These are phyloP conservation scores for Triplophysa siluroides DNA, from an alignment of 2,113 vertebrate genomes.

Conservation along the genomic window DNA sequence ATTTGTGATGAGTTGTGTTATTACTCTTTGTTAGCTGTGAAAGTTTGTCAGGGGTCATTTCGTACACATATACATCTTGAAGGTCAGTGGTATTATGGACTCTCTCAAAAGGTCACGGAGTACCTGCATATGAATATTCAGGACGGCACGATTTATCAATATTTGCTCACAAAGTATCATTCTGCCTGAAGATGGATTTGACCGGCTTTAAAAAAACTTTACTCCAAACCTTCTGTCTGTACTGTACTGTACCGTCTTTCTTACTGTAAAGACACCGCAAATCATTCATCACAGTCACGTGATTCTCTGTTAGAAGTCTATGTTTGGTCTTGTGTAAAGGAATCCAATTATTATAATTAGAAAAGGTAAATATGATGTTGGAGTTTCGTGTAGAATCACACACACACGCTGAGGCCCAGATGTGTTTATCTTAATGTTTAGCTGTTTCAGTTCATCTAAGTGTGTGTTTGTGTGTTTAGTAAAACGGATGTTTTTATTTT, in stretches of 20 bases:
- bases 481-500: not conserved
- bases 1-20: constrained; percentile 85
- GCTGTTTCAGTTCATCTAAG: constrained; percentile 10
- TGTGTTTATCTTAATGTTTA: constrained; percentile 37
- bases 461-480: not conserved
- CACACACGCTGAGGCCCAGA: constrained; percentile 9
- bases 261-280: too few relatives aligned
- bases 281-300: too few relatives aligned
- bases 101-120: constrained; percentile 19
- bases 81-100: constrained; percentile 38
- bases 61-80: constrained; percentile 7
- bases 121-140: constrained; percentile 33
- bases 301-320: too few relatives aligned
- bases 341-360: too few relatives aligned
- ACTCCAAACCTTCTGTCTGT: too few relatives aligned
- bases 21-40: constrained; percentile 88
- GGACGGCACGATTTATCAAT: not conserved
- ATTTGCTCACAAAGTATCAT: not conserved
- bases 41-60: constrained; percentile 79
- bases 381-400: constrained; percentile 1
- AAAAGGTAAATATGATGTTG: not conserved
- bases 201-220: too few relatives aligned
- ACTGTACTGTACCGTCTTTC: too few relatives aligned
- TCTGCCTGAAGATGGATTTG: not conserved
- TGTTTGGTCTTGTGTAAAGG: too few relatives aligned